Conservation (phyloP, 2,888 invertebrate species). For the Sphecodes monilicornis region DNA sequence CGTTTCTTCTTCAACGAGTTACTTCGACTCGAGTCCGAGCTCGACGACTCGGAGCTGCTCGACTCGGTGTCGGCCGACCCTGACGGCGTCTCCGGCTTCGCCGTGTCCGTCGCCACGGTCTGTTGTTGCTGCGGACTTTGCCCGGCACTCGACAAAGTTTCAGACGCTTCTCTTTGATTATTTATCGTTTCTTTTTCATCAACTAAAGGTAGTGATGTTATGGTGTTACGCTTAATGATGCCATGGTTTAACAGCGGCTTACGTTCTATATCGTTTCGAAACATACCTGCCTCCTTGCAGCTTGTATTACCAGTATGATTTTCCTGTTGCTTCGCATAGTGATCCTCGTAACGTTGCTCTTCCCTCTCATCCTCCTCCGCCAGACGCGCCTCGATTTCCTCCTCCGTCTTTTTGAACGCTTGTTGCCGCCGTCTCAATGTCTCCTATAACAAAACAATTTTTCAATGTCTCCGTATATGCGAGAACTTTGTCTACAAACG, state of each 20-base stretch:
- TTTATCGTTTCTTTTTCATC: constrained; percentile 83
- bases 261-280: constrained; percentile 62
- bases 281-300: constrained; percentile 81
- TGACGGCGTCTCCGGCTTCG: constrained; percentile 72
- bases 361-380: constrained; percentile 87
- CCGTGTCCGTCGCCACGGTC: constrained; percentile 64
- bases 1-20: constrained; percentile 68
- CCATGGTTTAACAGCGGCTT: constrained; percentile 34
- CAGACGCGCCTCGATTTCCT: constrained; percentile 90
- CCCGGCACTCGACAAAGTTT: constrained; percentile 79
- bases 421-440: constrained; percentile 88
- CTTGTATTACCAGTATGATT: constrained; percentile 83
- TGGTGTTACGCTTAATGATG: constrained; percentile 66
- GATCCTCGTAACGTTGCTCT: constrained; percentile 73
- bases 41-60: constrained; percentile 69
- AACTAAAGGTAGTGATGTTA: constrained; percentile 79
- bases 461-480: background rate
- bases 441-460: constrained; percentile 84
- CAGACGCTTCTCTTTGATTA: constrained; percentile 82
- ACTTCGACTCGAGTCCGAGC: constrained; percentile 71
- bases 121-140: constrained; percentile 77
- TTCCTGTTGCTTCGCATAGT: constrained; percentile 69
- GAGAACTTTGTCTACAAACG: no score
- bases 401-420: constrained; percentile 90
- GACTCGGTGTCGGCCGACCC: constrained; percentile 72